These are phyloP conservation scores for Rhysida immarginata DNA, from an alignment of 1,140 invertebrate species.

Conservation along the genomic window DNA sequence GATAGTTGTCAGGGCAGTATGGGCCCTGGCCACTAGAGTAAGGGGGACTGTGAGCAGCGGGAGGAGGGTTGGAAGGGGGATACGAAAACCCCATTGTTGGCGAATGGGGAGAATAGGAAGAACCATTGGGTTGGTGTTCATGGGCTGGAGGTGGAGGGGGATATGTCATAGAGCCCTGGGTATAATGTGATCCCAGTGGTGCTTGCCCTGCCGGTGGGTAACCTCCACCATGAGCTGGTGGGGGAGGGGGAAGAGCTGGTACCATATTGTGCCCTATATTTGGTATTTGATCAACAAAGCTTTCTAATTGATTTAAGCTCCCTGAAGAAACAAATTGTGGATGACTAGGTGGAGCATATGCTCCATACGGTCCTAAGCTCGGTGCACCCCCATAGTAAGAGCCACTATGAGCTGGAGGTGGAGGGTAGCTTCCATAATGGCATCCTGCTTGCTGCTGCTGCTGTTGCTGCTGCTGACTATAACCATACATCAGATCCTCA, in stretches of 20 bases:
- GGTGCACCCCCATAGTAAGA: constrained; percentile 12
- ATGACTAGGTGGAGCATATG: constrained; percentile 51
- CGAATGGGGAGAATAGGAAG: constrained; percentile 19
- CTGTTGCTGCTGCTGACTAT: constrained; percentile 21
- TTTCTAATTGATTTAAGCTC: constrained; percentile 73
- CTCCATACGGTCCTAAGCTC: constrained; percentile 13
- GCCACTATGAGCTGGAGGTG: constrained; percentile 8
- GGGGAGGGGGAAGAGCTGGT: constrained; percentile 18
- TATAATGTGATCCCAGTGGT: constrained; percentile 11
- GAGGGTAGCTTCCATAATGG: background rate
- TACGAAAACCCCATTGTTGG: constrained; percentile 27
- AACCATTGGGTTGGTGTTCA: constrained; percentile 4
- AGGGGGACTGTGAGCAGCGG: constrained; percentile 28
- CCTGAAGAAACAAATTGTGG: constrained; percentile 34
- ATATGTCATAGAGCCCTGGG: constrained; percentile 8
- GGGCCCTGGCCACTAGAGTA: background rate
- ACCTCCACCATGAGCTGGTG: constrained; percentile 14
- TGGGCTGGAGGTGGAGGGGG: constrained; percentile 13
- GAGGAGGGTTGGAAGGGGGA: constrained; percentile 16
- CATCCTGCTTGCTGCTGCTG: constrained; percentile 18
- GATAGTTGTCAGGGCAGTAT: constrained; percentile 13
- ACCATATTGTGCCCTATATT: constrained; percentile 53
- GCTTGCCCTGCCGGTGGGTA: constrained; percentile 11
- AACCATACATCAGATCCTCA: constrained; percentile 3
- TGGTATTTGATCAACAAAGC: constrained; percentile 77